Conservation (phyloP, 2,113 vertebrate genomes). For the Macquaria australasica region DNA sequence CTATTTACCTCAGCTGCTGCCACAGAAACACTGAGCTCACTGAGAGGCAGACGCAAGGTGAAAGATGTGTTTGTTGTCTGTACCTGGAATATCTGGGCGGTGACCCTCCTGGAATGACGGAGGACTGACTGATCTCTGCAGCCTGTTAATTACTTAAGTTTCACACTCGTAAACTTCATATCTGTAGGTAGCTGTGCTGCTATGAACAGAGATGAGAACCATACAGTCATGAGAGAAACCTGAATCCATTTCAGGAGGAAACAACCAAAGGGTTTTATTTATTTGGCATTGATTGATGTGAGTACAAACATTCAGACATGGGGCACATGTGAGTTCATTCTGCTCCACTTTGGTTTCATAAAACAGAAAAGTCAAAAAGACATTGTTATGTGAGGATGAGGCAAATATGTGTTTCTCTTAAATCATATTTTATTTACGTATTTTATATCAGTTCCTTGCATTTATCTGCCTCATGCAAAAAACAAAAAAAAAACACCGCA, state of each 20-base stretch:
- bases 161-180: background rate
- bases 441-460: background rate
- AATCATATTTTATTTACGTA: background rate
- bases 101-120: conserved; percentile 21
- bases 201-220: background rate
- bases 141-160: background rate
- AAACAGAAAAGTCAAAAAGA: background rate
- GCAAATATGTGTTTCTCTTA: background rate
- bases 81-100: conserved; percentile 51
- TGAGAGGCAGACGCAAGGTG: conserved; percentile 36
- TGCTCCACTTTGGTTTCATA: background rate
- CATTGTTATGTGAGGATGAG: background rate
- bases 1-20: conserved; percentile 47
- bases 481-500: background rate
- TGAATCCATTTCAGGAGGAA: conserved; percentile 21
- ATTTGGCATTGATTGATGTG: conserved; percentile 67
- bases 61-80: conserved; percentile 66
- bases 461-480: conserved; percentile 2
- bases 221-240: background rate
- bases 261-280: conserved; percentile 70
- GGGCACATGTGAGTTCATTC: background rate
- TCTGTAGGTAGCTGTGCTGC: background rate
- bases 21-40: conserved; percentile 56
- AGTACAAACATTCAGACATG: conserved; percentile 4
- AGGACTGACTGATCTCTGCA: conserved; percentile 28